These are phyloP conservation scores for Phrynocephalus versicolor DNA, from an alignment of 2,113 vertebrate species.

Conservation along the genomic window DNA sequence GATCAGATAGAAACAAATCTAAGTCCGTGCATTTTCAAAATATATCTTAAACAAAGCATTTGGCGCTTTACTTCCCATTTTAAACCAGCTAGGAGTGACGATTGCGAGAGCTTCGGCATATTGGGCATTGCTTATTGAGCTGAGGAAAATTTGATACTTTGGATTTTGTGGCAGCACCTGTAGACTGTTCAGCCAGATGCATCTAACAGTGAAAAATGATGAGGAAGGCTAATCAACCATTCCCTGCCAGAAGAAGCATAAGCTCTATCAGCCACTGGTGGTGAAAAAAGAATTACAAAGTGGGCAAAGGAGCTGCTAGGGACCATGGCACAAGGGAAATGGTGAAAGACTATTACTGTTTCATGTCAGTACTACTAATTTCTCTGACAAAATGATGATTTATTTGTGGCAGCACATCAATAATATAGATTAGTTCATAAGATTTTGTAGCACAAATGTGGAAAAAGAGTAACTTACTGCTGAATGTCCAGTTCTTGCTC, in stretches of 20 bases:
- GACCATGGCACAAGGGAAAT: neutral
- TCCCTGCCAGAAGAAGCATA: conserved; percentile 22
- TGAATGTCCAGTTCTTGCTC: no score
- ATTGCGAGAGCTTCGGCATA: conserved; percentile 32
- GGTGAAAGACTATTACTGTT: neutral
- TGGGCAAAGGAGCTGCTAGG: conserved; percentile 1
- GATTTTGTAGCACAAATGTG: no score
- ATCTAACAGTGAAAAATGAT: conserved; percentile 44
- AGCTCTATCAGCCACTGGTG: conserved; percentile 35
- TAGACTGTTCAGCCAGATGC: conserved; percentile 25
- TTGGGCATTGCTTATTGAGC: neutral
- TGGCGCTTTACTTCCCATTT: conserved; percentile 14
- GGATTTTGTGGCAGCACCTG: conserved; percentile 11
- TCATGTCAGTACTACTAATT: neutral
- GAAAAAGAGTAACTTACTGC: no score
- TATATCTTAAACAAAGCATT: conserved; percentile 30
- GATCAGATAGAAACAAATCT: neutral
- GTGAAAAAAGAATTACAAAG: conserved; percentile 33
- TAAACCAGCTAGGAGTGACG: neutral
- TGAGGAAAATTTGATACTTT: conserved; percentile 44
- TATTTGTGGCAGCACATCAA: neutral
- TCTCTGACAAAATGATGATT: neutral
- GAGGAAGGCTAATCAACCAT: conserved; percentile 26
- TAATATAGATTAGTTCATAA: neutral
- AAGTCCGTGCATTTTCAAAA: conserved; percentile 21